A percentile compares a stretch with the other conserved stretches of the same genome.
Conservation (phyloP, 2,113 vertebrate genomes). For the Ia io region DNA sequence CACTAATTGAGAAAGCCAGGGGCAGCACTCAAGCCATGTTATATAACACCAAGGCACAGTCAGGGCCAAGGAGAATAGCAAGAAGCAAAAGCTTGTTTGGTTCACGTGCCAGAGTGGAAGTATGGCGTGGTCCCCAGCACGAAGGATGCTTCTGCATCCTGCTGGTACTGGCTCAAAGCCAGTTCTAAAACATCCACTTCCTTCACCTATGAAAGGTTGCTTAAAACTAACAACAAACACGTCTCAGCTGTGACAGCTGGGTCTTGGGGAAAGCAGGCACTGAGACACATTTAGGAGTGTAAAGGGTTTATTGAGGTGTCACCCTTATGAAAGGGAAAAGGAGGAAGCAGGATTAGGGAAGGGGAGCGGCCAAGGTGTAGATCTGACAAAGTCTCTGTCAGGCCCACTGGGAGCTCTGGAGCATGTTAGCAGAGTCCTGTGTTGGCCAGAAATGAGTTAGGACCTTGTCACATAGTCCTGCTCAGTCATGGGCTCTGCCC, state of each 20-base stretch:
- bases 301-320: not conserved
- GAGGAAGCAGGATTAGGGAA: not conserved
- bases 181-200: not conserved
- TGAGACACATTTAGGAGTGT: not conserved
- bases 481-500: not conserved
- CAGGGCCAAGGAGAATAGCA: constrained; percentile 3
- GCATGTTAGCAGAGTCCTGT: not conserved
- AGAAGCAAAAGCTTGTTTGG: not conserved
- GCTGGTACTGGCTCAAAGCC: not conserved
- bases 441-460: not conserved
- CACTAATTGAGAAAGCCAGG: not conserved
- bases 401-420: not conserved
- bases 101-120: not conserved
- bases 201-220: not conserved
- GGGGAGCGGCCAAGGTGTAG: not conserved
- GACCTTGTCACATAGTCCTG: not conserved
- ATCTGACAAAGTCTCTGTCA: not conserved
- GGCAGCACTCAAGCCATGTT: not conserved
- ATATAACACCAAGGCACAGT: not conserved
- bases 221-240: not conserved
- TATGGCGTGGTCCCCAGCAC: not conserved
- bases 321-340: not conserved
- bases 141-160: not conserved
- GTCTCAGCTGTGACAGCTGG: not conserved
- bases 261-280: not conserved